Percentiles rank a stretch among this genome's conserved stretches.
These are phyloP conservation scores for Mesaphorura yosii DNA, from an alignment of 1,140 invertebrate genomes.

Conservation along the genomic window DNA sequence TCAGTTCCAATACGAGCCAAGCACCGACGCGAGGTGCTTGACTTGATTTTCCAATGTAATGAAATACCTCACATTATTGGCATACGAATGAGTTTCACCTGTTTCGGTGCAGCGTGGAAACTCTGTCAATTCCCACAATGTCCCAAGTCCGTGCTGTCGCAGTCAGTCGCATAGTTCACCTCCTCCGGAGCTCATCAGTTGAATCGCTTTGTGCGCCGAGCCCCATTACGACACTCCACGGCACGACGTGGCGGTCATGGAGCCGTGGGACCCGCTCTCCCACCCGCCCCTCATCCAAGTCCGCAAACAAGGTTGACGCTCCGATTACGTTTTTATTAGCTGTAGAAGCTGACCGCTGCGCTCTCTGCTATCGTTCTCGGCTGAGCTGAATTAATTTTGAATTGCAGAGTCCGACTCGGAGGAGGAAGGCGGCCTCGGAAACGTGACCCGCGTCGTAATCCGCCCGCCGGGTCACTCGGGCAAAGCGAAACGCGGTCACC, in stretches of 20 bases:
- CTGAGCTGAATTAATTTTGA: background rate
- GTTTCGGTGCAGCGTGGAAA: no score
- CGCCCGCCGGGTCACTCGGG: conserved; percentile 85
- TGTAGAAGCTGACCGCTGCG: background rate
- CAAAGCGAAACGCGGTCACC: conserved; percentile 82
- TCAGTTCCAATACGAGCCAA: no score
- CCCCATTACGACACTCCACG: no score
- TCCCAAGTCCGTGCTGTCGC: no score
- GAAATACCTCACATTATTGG: no score
- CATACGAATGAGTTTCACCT: no score
- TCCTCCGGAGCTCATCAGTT: background rate
- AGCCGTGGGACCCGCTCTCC: conserved; percentile 31
- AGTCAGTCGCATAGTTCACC: conserved; percentile 11
- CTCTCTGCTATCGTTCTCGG: background rate
- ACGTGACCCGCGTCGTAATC: conserved; percentile 83
- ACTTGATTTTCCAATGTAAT: no score
- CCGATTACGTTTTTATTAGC: background rate
- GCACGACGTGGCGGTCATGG: conserved; percentile 9
- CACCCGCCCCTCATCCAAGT: conserved; percentile 31
- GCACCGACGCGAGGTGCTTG: no score
- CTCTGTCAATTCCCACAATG: no score
- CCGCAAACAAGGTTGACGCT: conserved; percentile 27
- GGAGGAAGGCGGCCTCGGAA: conserved; percentile 84
- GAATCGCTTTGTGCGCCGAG: background rate
- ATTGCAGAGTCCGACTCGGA: conserved; percentile 87